Evolutionary conservation across 2,113 vertebrate genomes (phyloP).

Genomic region (Lepus timidus): DNA sequence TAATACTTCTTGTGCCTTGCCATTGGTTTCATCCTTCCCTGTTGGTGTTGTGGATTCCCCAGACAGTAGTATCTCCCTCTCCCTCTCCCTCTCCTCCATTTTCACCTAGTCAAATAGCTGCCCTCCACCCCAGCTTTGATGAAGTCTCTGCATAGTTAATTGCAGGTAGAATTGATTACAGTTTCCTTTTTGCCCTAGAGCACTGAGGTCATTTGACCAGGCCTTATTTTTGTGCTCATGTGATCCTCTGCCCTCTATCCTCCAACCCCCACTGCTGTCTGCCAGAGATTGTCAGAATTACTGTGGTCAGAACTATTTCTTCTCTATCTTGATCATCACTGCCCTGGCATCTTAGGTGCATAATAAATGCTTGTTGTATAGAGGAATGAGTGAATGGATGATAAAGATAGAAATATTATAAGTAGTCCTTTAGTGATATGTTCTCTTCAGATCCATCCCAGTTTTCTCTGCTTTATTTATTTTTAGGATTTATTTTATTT

Average conservation of each 20-base stretch:
- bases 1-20: neutral
- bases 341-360: neutral
- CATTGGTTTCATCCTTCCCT: neutral
- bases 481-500: too few relatives aligned
- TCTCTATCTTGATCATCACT: neutral
- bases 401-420: neutral
- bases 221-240: neutral
- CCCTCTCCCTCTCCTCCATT: neutral
- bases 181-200: neutral
- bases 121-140: neutral
- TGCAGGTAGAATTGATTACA: neutral
- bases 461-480: neutral
- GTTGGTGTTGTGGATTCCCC: neutral
- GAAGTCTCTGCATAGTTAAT: neutral
- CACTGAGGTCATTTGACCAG: neutral
- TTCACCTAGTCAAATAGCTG: too few relatives aligned
- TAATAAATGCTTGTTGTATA: neutral
- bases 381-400: neutral
- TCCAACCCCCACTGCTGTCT: too few relatives aligned
- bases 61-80: neutral
- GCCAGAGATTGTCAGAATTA: neutral
- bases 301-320: neutral
- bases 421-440: neutral
- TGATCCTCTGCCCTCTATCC: neutral
- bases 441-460: neutral